Evolutionary conservation across 2,888 invertebrate genomes (phyloP).

Genomic region (Rambutsinella grinnellia): DNA sequence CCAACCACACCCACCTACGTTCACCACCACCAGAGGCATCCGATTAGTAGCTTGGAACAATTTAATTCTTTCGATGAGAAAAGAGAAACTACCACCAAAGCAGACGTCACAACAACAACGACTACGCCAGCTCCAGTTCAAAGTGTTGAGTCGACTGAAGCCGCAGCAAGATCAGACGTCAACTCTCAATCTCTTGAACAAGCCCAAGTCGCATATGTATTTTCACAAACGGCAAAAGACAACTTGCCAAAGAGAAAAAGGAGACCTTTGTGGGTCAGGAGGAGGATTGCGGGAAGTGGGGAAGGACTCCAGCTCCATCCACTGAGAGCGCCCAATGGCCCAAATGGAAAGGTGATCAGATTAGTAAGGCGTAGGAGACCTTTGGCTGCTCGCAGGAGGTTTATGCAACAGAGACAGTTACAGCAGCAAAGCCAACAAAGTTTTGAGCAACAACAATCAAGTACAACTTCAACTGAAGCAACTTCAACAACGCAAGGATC

Average conservation of each 20-base stretch:
- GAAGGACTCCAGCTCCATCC: slow-evolving; percentile 27
- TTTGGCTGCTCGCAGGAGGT: slow-evolving; percentile 15
- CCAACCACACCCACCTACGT: slow-evolving; percentile 1
- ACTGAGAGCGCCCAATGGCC: slow-evolving; percentile 24
- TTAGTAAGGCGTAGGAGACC: slow-evolving; percentile 59
- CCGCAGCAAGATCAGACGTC: slow-evolving; percentile 14
- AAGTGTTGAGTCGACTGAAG: slow-evolving; percentile 1
- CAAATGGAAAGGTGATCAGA: slow-evolving; percentile 57
- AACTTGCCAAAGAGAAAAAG: slow-evolving; percentile 18
- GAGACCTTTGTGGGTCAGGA: slow-evolving; percentile 57
- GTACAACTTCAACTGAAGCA: neutral
- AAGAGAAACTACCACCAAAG: slow-evolving; percentile 13
- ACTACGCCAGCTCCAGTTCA: neutral
- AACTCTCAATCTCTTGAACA: neutral
- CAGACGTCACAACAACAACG: slow-evolving; percentile 10
- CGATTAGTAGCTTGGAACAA: slow-evolving; percentile 41
- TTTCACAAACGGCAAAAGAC: slow-evolving; percentile 38
- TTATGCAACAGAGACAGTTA: slow-evolving; percentile 19
- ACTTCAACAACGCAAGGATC: slow-evolving; percentile 44
- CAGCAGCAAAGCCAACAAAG: slow-evolving; percentile 17
- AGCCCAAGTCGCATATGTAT: slow-evolving; percentile 41
- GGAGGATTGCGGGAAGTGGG: slow-evolving; percentile 36
- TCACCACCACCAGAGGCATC: slow-evolving; percentile 52
- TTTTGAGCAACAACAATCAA: neutral
- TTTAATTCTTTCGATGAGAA: slow-evolving; percentile 20